phyloP scores from a whole-genome alignment of 2,113 vertebrate species.

The Actinemys pallida region DNA sequence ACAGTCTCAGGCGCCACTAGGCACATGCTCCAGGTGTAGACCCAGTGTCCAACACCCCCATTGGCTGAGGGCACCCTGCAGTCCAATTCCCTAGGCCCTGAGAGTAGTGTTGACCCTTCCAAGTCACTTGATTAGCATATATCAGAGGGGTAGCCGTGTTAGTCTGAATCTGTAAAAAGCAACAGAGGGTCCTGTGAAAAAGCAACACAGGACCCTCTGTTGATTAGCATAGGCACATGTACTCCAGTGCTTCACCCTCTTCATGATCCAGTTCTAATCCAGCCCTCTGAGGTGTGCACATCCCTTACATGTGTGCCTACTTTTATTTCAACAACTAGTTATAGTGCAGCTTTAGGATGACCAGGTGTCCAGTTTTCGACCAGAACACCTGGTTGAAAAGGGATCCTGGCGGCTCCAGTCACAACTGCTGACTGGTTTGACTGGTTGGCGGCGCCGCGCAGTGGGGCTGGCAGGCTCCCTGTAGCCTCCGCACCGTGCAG shows the following conservation, averaged over 20 bases:
- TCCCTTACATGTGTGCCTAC: background rate
- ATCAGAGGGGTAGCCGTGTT: too few relatives aligned
- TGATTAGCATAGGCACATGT: background rate
- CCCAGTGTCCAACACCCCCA: background rate
- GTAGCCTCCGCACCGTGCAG: too few relatives aligned
- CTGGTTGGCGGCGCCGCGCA: too few relatives aligned
- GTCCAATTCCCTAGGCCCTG: background rate
- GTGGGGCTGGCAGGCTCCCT: too few relatives aligned
- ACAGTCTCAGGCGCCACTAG: background rate
- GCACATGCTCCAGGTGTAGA: background rate
- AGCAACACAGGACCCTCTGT: too few relatives aligned
- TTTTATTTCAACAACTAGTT: slow-evolving; percentile 21
- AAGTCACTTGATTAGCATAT: too few relatives aligned
- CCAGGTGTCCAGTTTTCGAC: too few relatives aligned
- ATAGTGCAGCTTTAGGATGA: background rate
- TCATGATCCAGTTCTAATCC: background rate
- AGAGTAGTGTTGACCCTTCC: background rate
- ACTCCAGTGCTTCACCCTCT: background rate
- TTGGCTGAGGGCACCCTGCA: background rate
- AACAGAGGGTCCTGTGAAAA: too few relatives aligned
- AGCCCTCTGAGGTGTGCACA: background rate
- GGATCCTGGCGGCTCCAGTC: too few relatives aligned
- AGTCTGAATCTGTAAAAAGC: too few relatives aligned
- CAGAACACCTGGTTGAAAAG: too few relatives aligned
- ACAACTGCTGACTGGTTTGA: too few relatives aligned